These are phyloP conservation scores for Semicossyphus pulcher DNA, from an alignment of 2,113 vertebrate species.

Conservation along the genomic window DNA sequence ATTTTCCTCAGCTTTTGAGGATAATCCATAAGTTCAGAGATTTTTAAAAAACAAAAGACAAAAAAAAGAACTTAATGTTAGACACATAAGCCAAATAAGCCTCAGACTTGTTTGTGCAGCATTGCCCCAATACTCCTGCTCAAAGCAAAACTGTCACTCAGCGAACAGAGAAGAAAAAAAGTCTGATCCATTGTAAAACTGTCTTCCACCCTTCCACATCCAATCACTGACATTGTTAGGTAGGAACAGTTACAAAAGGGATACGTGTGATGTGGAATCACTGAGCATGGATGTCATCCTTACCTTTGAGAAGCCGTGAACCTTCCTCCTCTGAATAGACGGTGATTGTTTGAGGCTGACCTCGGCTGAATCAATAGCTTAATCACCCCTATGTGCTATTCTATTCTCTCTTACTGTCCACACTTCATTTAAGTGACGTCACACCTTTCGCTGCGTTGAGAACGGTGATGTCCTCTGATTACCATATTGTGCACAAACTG, in stretches of 20 bases:
- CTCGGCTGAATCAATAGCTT: constrained; percentile 9
- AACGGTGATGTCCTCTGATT: background rate
- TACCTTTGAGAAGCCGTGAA: background rate
- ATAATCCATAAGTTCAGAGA: too few relatives aligned
- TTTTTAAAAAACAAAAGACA: too few relatives aligned
- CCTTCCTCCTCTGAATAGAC: constrained; percentile 12
- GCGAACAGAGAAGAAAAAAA: background rate
- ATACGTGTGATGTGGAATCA: background rate
- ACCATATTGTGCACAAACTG: background rate
- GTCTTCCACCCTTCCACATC: too few relatives aligned
- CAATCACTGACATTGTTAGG: background rate
- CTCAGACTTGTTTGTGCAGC: too few relatives aligned
- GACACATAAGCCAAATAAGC: too few relatives aligned
- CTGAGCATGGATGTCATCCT: background rate
- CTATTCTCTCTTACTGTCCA: background rate
- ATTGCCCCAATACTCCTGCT: background rate
- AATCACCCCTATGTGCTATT: background rate
- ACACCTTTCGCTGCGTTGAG: background rate
- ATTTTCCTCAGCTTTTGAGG: too few relatives aligned
- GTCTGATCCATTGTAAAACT: too few relatives aligned
- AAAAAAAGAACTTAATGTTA: too few relatives aligned
- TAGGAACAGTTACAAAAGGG: background rate
- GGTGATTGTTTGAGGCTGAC: constrained; percentile 20
- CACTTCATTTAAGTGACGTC: background rate
- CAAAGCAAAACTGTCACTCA: background rate